A percentile compares a stretch with the other conserved stretches of the same genome.
Evolutionary conservation across 2,888 invertebrate genomes (phyloP).

Genomic region (Lutraria lutraria): DNA sequence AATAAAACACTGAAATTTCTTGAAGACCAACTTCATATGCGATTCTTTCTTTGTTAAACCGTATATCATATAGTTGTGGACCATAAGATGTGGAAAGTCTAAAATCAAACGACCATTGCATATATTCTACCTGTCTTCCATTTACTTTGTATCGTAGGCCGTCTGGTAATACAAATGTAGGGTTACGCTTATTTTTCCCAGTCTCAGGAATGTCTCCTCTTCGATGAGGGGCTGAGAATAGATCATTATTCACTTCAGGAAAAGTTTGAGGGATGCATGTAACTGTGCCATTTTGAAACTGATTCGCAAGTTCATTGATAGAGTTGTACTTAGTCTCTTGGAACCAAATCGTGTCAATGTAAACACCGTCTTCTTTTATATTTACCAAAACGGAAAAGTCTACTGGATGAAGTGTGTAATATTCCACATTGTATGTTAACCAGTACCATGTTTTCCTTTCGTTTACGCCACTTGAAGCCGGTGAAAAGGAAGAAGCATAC

Average conservation of each 20-base stretch:
- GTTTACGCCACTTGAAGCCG: constrained; percentile 36
- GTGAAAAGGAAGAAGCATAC: constrained; percentile 46
- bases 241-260: constrained; percentile 43
- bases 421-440: constrained; percentile 66
- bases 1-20: constrained; percentile 79
- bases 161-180: constrained; percentile 74
- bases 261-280: constrained; percentile 37
- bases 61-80: constrained; percentile 76
- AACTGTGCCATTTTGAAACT: constrained; percentile 43
- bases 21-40: constrained; percentile 82
- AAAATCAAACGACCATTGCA: constrained; percentile 81
- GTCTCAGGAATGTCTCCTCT: constrained; percentile 66
- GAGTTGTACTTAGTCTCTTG: constrained; percentile 59
- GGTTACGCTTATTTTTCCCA: constrained; percentile 63
- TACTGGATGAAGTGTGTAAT: constrained; percentile 73
- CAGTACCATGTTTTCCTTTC: constrained; percentile 68
- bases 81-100: constrained; percentile 75
- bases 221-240: constrained; percentile 61
- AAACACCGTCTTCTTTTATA: constrained; percentile 41
- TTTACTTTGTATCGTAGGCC: constrained; percentile 77
- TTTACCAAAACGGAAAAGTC: constrained; percentile 75
- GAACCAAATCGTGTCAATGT: constrained; percentile 70
- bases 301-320: constrained; percentile 49
- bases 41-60: constrained; percentile 70
- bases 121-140: constrained; percentile 75